phyloP scores from a whole-genome alignment of 2,797 vertebrate genomes.

The Mastacembelus armatus region DNA sequence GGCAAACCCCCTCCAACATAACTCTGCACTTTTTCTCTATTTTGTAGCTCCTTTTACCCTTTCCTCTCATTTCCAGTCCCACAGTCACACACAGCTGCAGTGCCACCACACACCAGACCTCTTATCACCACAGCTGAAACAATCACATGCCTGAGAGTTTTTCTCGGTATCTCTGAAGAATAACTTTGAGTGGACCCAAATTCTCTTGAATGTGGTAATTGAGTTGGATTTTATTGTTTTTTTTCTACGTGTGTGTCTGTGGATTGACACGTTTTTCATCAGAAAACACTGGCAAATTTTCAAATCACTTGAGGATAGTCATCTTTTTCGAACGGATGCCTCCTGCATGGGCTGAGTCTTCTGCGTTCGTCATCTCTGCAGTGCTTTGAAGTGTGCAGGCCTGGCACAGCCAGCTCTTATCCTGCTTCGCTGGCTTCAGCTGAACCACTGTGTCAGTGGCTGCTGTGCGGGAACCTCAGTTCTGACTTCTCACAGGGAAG shows the following conservation, averaged over 20 bases:
- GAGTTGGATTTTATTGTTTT: conserved; percentile 23
- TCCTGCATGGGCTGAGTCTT: conserved; percentile 53
- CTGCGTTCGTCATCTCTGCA: conserved; percentile 59
- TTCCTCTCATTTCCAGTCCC: conserved; percentile 50
- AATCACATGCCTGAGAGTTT: conserved; percentile 21
- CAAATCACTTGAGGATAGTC: conserved; percentile 34
- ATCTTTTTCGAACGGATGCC: conserved; percentile 47
- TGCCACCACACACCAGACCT: conserved; percentile 57
- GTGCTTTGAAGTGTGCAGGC: conserved; percentile 65
- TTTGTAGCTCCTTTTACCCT: conserved; percentile 47
- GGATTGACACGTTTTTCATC: conserved; percentile 27
- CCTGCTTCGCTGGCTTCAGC: conserved; percentile 75
- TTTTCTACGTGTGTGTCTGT: neutral
- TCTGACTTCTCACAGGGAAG: conserved; percentile 61
- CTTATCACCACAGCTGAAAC: conserved; percentile 50
- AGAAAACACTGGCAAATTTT: conserved; percentile 2
- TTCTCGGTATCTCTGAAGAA: conserved; percentile 43
- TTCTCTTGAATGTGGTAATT: conserved; percentile 20
- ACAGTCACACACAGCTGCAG: conserved; percentile 49
- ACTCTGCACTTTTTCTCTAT: conserved; percentile 65
- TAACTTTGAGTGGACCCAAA: conserved; percentile 27
- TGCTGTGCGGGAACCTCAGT: conserved; percentile 62
- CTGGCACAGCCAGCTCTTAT: conserved; percentile 65
- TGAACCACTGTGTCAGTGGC: conserved; percentile 66
- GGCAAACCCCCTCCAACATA: conserved; percentile 46